Base-by-base conservation (phyloP, 2,888 invertebrate species). In the Cerastis leucographa region DNA sequence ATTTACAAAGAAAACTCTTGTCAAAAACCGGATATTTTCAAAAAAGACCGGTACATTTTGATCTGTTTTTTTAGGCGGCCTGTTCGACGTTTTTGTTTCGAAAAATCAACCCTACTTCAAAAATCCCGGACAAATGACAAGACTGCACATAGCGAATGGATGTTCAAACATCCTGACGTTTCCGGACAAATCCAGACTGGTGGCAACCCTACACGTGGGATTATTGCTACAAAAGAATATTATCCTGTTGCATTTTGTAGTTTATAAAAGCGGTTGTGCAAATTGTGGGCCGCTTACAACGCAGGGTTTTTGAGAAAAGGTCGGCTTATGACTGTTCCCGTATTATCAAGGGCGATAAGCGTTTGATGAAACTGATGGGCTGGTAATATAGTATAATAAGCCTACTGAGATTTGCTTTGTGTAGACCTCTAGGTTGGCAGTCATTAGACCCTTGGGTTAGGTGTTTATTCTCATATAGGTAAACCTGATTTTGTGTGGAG, bases 221-320 rank as follows among this genome's bases (percentile, higher is more conserved):
- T 49, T 56, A 51, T 81, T 35, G 22, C 49, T 67, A 75, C 61
- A 69, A 61, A 81, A 81, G 12, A 75, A 71, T 65, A 59, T 62
- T 76, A 81, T 70, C 54, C 35, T 71, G 42, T 76, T 78, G 73
- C 70, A 78, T 78, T 77, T 85, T 85, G 78, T 74, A 72, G 73
- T 83, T 72, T 74, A 61, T 85, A 70, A 72, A 85, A 83, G n/a
- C 5, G 69, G 62, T 67, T 74, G 49, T 72, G 54, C 83, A 74
- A 83, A 78, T 84, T 78, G 69, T 42, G 68, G 46, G 49, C 14
- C 46, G 62, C 25, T 73, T 35, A 42, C 59, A 59, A 64, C 6
- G 56, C n/a, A 25, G 61, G 51, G 68, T 49, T 71, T 40, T 22
- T 40, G 56, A 61, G 2, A 54, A 76, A 81, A 61, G 82, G 82